Percentiles rank a stretch among this genome's conserved stretches.
Conservation (phyloP, 2,113 vertebrate species). For the Osmerus eperlanus region DNA sequence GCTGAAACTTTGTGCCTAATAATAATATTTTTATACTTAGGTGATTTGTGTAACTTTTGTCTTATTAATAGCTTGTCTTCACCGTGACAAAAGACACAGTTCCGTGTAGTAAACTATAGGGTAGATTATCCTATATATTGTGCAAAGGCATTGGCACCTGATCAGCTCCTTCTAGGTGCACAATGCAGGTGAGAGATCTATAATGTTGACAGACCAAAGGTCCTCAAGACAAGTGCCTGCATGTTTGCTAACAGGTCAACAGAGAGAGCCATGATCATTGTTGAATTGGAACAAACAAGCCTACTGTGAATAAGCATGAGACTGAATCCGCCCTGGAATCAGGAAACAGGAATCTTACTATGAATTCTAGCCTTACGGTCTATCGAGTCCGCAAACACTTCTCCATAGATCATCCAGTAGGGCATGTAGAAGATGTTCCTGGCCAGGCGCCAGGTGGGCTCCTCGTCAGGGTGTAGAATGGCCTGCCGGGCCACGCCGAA, state of each 20-base stretch:
- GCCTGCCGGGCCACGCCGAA: constrained; percentile 96
- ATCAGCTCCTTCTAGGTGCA: constrained; percentile 6
- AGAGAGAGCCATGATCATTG: constrained; percentile 50
- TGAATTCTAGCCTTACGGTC: constrained; percentile 99
- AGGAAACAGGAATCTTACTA: constrained; percentile 98
- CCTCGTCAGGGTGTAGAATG: constrained; percentile 95
- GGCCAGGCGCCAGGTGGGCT: constrained; percentile 96
- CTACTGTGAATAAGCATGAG: neutral
- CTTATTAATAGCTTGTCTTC: constrained; percentile 18
- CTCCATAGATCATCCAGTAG: constrained; percentile 99
- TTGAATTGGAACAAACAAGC: neutral
- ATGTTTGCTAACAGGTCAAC: constrained; percentile 28
- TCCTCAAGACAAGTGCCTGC: constrained; percentile 2
- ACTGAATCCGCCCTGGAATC: constrained; percentile 85
- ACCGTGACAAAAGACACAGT: constrained; percentile 52
- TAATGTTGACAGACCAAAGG: neutral
- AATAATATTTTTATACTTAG: neutral
- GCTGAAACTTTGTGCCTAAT: neutral
- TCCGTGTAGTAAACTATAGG: constrained; percentile 41
- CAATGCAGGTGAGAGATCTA: neutral
- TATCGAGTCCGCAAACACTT: constrained; percentile 99
- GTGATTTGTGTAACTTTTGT: neutral
- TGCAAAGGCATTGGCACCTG: constrained; percentile 6
- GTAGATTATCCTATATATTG: constrained; percentile 62
- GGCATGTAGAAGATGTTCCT: constrained; percentile 99